Base-by-base conservation (phyloP, 2,113 vertebrate species). In the Atlantisia rogersi region DNA sequence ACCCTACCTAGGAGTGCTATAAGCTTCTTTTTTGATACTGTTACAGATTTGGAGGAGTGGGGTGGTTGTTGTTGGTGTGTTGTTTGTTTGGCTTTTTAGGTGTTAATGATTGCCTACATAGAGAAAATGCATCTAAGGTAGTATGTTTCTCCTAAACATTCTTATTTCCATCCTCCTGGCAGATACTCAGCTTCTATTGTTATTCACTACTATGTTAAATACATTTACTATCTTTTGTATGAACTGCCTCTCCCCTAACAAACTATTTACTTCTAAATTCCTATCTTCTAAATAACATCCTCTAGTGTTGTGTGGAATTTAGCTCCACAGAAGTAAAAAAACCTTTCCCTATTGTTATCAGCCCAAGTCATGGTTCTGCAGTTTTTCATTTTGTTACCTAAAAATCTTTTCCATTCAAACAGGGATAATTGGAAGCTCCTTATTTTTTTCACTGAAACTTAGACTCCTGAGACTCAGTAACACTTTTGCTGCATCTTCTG, bases 11-110 rank as follows among this genome's bases (percentile, higher is more conserved):
- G 31, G 11, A 75, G 15, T 40, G 16, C 2, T 84, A 25, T 53
- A 70, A 17, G 76, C 8, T 42, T 76, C 9, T 2, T 56, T 87
- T 89, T 60, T 76, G 2, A 20, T 64, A 22, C 20, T 78, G 7
- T 20, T 85, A 5, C 29, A 44, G 6, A 3, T 12, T 40, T 40
- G 12, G 6, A 7, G 1, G 0, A 0, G 16, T 31, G 60, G 24
- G 3, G 5, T 17, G 17, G 44, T 46, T 46, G 42, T 17, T 44
- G 44, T 7, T 46, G 44, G 44, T 6, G 10, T 14, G 39, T 71
- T 24, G 1, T 37, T 17, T 28, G 50, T 29, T 59, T 44, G 0
- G 0, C 17, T 7, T 74, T 37, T 52, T 70, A 40, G 4, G 70
- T 68, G 74, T 70, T 71, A 55, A 39, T 60, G 10, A 52, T 19